These are phyloP conservation scores for Drosophila insularis DNA, from an alignment of 1,140 invertebrate genomes.

Conservation along the genomic window DNA sequence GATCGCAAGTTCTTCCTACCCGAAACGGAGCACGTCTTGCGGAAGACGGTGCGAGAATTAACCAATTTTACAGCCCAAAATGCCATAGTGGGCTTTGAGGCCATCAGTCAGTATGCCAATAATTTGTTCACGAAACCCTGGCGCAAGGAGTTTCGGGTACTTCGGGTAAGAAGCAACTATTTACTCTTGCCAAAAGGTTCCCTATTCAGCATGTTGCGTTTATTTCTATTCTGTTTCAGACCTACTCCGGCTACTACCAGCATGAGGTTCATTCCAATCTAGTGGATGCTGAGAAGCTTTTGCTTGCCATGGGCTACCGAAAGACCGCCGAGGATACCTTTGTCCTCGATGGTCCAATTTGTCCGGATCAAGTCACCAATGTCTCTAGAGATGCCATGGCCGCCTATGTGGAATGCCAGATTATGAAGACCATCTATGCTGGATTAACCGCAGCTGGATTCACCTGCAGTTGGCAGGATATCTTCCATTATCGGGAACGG, in stretches of 20 bases:
- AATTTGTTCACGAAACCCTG: conserved; percentile 93
- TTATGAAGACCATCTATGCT: conserved; percentile 85
- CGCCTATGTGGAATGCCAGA: conserved; percentile 94
- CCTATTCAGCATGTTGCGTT: neutral
- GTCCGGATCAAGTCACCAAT: conserved; percentile 90
- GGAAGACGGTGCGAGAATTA: conserved; percentile 87
- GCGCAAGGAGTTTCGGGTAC: conserved; percentile 91
- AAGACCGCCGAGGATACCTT: conserved; percentile 83
- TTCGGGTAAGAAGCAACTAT: conserved; percentile 85
- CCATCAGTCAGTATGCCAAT: conserved; percentile 91
- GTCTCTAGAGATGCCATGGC: conserved; percentile 92
- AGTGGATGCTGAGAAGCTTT: conserved; percentile 88
- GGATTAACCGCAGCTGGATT: conserved; percentile 56
- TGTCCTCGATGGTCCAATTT: conserved; percentile 88
- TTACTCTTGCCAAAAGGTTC: neutral
- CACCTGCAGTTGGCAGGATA: conserved; percentile 86
- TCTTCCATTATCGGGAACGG: conserved; percentile 86
- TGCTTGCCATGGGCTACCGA: conserved; percentile 92
- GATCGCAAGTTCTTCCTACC: conserved; percentile 90
- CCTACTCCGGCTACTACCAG: conserved; percentile 93
- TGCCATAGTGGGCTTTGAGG: conserved; percentile 91
- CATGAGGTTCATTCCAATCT: conserved; percentile 92
- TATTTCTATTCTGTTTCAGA: conserved; percentile 83
- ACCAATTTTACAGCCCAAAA: conserved; percentile 90
- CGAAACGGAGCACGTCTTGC: conserved; percentile 89